These are phyloP conservation scores for Polietes domitor DNA, from an alignment of 2,888 invertebrate genomes.

Conservation along the genomic window DNA sequence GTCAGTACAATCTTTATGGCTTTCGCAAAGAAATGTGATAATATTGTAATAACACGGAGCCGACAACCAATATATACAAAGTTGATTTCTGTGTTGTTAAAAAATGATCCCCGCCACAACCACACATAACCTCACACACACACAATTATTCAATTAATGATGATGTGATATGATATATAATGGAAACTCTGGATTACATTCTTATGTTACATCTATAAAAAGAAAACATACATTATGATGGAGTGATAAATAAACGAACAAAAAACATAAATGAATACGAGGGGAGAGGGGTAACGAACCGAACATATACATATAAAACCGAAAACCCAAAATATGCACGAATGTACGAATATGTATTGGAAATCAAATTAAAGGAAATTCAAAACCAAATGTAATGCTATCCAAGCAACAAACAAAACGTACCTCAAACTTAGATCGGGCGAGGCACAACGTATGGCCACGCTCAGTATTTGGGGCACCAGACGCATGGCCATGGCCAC, in stretches of 20 bases:
- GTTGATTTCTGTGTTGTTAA: too few species aligned
- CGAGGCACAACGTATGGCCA: slow-evolving; percentile 94
- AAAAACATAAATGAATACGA: slow-evolving; percentile 11
- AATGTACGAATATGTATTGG: slow-evolving; percentile 5
- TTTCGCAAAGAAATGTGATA: too few species aligned
- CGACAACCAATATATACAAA: too few species aligned
- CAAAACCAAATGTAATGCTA: background rate
- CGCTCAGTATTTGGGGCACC: slow-evolving; percentile 94
- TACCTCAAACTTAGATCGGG: slow-evolving; percentile 95
- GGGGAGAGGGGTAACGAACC: background rate
- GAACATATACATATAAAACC: background rate
- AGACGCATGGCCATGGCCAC: slow-evolving; percentile 97
- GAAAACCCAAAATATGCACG: slow-evolving; percentile 21
- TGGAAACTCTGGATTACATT: background rate
- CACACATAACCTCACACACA: too few species aligned
- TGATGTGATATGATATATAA: too few species aligned
- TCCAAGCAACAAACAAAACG: slow-evolving; percentile 68
- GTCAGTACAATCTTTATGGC: too few species aligned
- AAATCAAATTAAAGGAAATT: background rate
- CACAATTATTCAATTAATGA: too few species aligned
- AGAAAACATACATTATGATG: background rate
- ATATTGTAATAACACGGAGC: too few species aligned
- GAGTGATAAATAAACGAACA: background rate
- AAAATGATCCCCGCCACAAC: too few species aligned
- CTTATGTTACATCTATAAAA: background rate